Percentiles rank a stretch among this genome's conserved stretches.
Evolutionary conservation across 2,888 invertebrate species (phyloP).

Genomic region (Cataglyphis albicans): DNA sequence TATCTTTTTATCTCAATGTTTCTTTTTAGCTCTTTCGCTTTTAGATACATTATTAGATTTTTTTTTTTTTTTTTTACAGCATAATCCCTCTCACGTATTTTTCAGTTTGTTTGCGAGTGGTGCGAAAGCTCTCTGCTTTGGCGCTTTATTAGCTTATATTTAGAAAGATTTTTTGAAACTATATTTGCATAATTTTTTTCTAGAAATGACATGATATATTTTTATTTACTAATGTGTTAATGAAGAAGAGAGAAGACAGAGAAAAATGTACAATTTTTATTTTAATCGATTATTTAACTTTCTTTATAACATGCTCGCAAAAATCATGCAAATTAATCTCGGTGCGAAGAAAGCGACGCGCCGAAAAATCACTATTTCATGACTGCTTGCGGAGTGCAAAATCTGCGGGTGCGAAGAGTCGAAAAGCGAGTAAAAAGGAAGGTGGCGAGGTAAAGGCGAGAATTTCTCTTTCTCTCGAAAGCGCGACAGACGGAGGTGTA

Average conservation of each 20-base stretch:
- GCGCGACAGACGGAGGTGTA: not conserved
- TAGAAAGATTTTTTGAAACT: not conserved
- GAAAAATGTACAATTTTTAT: not conserved
- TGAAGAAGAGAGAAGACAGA: not conserved
- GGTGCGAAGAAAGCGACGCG: not conserved
- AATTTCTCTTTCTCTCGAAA: constrained; percentile 54
- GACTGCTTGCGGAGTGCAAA: constrained; percentile 28
- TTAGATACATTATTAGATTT: not conserved
- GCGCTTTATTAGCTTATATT: not conserved
- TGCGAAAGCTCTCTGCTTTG: not conserved
- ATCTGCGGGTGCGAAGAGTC: constrained; percentile 30
- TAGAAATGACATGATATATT: not conserved
- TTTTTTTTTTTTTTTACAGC: not conserved
- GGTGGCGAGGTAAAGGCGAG: constrained; percentile 45
- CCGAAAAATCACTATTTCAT: constrained; percentile 27
- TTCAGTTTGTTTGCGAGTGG: not conserved
- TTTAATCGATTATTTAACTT: not conserved
- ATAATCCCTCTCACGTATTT: not conserved
- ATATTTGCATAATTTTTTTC: not conserved
- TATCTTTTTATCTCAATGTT: constrained; percentile 4
- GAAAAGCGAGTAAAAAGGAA: constrained; percentile 25
- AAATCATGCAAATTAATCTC: constrained; percentile 20
- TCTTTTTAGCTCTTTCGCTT: not conserved
- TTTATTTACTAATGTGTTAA: not conserved
- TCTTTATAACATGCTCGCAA: not conserved